Evolutionary conservation across 2,797 vertebrate genomes (phyloP).

Genomic region (Eulemur albifrons): DNA sequence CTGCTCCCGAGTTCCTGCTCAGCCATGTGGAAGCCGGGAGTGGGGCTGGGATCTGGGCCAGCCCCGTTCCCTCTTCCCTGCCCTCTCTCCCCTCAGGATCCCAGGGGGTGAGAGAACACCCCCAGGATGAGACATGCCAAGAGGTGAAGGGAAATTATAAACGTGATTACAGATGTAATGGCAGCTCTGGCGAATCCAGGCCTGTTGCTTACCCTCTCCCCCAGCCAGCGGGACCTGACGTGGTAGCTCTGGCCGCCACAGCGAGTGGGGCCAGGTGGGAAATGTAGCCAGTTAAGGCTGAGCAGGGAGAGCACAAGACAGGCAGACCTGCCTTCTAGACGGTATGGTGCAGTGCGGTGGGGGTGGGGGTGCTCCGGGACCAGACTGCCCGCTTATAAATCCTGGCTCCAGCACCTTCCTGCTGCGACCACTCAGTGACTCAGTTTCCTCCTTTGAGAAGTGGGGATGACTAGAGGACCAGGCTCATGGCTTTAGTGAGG

Average conservation of each 20-base stretch:
- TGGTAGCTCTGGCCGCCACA: not conserved
- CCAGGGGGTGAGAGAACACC: not conserved
- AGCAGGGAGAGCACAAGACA: accelerated
- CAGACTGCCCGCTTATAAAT: not conserved
- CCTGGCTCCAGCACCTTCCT: not conserved
- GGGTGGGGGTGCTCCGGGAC: not conserved
- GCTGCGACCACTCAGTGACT: not conserved
- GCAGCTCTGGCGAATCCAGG: not conserved
- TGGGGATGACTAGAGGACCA: not conserved
- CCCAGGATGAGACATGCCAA: not conserved
- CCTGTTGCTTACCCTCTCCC: not conserved
- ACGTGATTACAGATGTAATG: slow-evolving; percentile 51
- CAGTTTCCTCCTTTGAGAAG: not conserved
- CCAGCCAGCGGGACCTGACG: not conserved
- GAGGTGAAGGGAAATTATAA: slow-evolving; percentile 59
- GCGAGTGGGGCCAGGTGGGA: not conserved
- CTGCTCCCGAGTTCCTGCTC: slow-evolving; percentile 73
- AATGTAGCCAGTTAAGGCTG: not conserved
- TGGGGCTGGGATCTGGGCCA: slow-evolving; percentile 60
- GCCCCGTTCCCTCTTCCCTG: not conserved
- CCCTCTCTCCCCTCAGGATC: accelerated
- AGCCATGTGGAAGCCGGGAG: slow-evolving; percentile 70
- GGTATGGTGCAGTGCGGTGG: not conserved
- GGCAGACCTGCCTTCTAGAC: not conserved
- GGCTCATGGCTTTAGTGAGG: not conserved